Conservation (phyloP, 2,797 vertebrate genomes). For the Platalea minor region DNA sequence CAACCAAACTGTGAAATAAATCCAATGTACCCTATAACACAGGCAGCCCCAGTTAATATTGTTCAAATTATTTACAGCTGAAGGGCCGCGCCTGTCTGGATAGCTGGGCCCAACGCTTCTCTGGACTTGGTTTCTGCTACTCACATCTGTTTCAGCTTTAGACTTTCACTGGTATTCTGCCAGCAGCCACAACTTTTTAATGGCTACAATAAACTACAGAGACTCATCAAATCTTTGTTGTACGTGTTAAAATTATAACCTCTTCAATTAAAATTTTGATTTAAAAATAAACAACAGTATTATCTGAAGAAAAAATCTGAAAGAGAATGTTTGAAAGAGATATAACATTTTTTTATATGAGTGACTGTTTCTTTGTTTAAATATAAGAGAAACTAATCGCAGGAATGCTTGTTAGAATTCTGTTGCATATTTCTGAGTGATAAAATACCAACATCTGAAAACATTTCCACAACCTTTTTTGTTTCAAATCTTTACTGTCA, state of each 20-base stretch:
- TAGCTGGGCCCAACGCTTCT: constrained; percentile 60
- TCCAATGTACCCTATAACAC: constrained; percentile 13
- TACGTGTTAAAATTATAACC: constrained; percentile 81
- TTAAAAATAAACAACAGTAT: constrained; percentile 57
- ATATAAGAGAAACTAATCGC: constrained; percentile 66
- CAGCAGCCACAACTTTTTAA: constrained; percentile 80
- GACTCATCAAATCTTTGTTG: constrained; percentile 80
- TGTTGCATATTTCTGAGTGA: constrained; percentile 61
- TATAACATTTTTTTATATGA: not conserved
- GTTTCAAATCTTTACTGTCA: not conserved
- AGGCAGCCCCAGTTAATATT: constrained; percentile 48
- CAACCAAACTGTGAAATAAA: constrained; percentile 48
- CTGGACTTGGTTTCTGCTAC: constrained; percentile 72
- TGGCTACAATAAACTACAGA: constrained; percentile 82
- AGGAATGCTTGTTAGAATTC: constrained; percentile 47
- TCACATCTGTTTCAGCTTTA: constrained; percentile 83
- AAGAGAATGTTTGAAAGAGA: constrained; percentile 21
- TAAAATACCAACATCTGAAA: constrained; percentile 66
- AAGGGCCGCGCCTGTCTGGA: constrained; percentile 60
- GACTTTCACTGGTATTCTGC: constrained; percentile 80
- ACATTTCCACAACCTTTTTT: constrained; percentile 57
- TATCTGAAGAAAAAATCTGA: constrained; percentile 38
- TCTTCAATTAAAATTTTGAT: constrained; percentile 78
- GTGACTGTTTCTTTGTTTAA: constrained; percentile 26
- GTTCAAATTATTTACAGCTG: constrained; percentile 65